Conservation (phyloP, 2,888 invertebrate genomes). For the Acanthacorydalis orientalis region DNA sequence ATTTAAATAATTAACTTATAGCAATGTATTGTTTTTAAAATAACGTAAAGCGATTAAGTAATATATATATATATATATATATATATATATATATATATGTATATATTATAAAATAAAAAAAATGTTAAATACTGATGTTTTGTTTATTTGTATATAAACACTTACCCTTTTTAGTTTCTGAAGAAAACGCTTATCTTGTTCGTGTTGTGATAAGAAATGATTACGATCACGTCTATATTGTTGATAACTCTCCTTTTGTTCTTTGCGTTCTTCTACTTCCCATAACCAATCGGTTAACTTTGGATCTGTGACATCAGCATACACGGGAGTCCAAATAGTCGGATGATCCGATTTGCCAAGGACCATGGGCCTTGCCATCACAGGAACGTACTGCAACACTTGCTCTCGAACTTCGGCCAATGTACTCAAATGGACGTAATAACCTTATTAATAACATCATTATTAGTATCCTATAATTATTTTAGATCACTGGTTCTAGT, state of each 20-base stretch:
- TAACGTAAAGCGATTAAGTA: too few species aligned
- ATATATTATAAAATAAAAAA: too few species aligned
- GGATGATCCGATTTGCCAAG: constrained; percentile 69
- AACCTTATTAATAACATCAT: constrained; percentile 36
- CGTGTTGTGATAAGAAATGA: constrained; percentile 42
- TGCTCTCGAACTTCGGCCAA: constrained; percentile 95
- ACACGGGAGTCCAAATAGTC: constrained; percentile 89
- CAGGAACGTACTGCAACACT: constrained; percentile 89
- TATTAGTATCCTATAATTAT: neutral
- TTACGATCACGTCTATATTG: constrained; percentile 43
- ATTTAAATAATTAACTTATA: too few species aligned
- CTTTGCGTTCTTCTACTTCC: constrained; percentile 66
- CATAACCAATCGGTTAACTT: constrained; percentile 83
- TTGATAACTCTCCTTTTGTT: constrained; percentile 60
- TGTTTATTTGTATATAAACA: constrained; percentile 2
- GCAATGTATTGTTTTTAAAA: too few species aligned
- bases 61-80: too few species aligned
- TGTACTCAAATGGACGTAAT: constrained; percentile 90
- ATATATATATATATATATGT: too few species aligned
- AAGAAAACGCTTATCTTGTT: constrained; percentile 41
- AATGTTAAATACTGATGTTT: neutral
- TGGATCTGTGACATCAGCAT: constrained; percentile 82
- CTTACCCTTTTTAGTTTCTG: constrained; percentile 30
- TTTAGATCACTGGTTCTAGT: too few species aligned
- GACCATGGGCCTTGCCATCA: constrained; percentile 90